A percentile compares a stretch with the other conserved stretches of the same genome.
These are phyloP conservation scores for Tenualosa thibaudeaui DNA, from an alignment of 2,797 vertebrate genomes.

Conservation along the genomic window DNA sequence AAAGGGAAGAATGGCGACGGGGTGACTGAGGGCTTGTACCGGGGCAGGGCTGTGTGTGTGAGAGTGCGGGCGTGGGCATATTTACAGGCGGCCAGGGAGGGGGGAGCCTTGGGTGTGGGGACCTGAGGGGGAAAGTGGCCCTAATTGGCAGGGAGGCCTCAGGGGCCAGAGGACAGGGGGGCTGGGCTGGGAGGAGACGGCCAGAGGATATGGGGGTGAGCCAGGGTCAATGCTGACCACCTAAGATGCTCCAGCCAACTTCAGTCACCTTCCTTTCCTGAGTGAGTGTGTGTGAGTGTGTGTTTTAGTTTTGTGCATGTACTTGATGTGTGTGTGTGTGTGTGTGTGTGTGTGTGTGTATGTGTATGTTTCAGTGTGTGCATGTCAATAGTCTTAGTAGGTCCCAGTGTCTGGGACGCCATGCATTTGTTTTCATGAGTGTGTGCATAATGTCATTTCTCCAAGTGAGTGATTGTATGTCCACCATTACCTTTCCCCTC, in stretches of 20 bases:
- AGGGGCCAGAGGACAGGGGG: slow-evolving; percentile 52
- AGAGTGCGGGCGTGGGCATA: slow-evolving; percentile 65
- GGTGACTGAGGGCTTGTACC: slow-evolving; percentile 70
- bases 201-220: slow-evolving; percentile 94
- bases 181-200: slow-evolving; percentile 73
- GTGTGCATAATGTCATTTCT: neutral
- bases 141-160: slow-evolving; percentile 96
- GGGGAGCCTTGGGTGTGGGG: slow-evolving; percentile 66
- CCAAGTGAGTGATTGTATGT: neutral
- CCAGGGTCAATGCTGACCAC: slow-evolving; percentile 89
- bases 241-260: slow-evolving; percentile 78
- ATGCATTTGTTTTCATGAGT: neutral
- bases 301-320: neutral
- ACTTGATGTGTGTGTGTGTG: neutral
- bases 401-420: neutral
- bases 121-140: slow-evolving; percentile 79
- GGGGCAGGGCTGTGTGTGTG: slow-evolving; percentile 63
- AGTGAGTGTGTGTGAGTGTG: neutral
- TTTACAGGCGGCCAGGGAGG: slow-evolving; percentile 82
- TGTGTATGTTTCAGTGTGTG: neutral
- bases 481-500: neutral
- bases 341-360: neutral
- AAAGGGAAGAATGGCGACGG: slow-evolving; percentile 62
- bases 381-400: neutral
- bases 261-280: neutral